phyloP scores from a whole-genome alignment of 2,888 invertebrate genomes.

The Agrotis clavis region DNA sequence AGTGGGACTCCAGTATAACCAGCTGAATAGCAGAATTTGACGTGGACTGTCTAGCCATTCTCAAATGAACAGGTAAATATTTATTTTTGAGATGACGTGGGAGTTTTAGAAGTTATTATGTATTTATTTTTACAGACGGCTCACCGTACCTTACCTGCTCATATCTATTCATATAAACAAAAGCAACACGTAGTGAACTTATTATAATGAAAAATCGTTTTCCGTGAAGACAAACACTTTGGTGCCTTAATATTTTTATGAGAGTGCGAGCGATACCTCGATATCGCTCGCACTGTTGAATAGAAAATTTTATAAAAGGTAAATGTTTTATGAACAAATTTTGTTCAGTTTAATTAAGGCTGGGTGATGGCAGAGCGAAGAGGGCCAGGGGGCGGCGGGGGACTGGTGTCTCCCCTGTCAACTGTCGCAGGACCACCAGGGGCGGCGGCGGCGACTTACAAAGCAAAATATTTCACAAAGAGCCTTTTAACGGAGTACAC shows the following conservation, averaged over 20 bases:
- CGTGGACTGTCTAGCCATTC: not conserved
- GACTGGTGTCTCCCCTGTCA: slow-evolving; percentile 30
- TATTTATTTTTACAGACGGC: too few relatives aligned
- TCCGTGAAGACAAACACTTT: slow-evolving; percentile 30
- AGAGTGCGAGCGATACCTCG: too few relatives aligned
- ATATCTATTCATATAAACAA: not conserved
- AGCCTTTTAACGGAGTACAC: slow-evolving; percentile 55
- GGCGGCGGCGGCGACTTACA: slow-evolving; percentile 47
- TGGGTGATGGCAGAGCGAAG: slow-evolving; percentile 10
- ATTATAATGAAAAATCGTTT: slow-evolving; percentile 30
- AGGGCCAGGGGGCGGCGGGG: not conserved
- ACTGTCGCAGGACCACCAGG: slow-evolving; percentile 41
- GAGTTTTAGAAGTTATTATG: too few relatives aligned
- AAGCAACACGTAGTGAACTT: slow-evolving; percentile 18
- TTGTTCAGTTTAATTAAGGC: slow-evolving; percentile 61
- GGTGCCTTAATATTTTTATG: slow-evolving; percentile 21
- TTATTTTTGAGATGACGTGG: not conserved
- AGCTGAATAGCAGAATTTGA: not conserved
- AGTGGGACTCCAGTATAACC: too few relatives aligned
- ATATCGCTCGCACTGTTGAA: slow-evolving; percentile 49
- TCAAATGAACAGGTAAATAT: not conserved
- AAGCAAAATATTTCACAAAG: slow-evolving; percentile 67
- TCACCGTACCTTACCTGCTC: too few relatives aligned
- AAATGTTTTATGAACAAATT: slow-evolving; percentile 60
- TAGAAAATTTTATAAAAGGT: slow-evolving; percentile 61